These are phyloP conservation scores for Cyclopterus lumpus DNA, from an alignment of 2,797 vertebrate genomes.

Conservation along the genomic window DNA sequence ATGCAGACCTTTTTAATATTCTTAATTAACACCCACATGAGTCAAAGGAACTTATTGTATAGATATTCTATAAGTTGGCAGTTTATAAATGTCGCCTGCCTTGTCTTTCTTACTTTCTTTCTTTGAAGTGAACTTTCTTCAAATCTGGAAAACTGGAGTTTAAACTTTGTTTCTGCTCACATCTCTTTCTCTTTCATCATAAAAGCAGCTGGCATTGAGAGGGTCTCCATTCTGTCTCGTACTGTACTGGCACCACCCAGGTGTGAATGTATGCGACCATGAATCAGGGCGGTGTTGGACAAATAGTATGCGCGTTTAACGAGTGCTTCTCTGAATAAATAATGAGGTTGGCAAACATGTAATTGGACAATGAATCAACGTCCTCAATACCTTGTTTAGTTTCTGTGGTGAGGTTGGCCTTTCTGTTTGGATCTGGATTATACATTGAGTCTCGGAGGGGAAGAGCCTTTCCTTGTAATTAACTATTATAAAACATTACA, in stretches of 20 bases:
- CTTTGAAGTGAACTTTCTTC: neutral
- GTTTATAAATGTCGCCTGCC: neutral
- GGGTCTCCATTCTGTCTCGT: conserved; percentile 2
- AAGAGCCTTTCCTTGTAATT: conserved; percentile 71
- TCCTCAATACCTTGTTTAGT: conserved; percentile 60
- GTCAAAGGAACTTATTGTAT: neutral
- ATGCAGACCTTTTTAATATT: neutral
- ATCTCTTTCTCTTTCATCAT: neutral
- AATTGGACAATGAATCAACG: conserved; percentile 52
- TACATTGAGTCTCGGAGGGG: conserved; percentile 48
- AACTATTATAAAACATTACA: conserved; percentile 67
- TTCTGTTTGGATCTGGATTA: conserved; percentile 71
- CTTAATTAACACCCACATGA: neutral
- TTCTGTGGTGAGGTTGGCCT: conserved; percentile 51
- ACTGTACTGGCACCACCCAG: conserved; percentile 22
- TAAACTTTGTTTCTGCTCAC: neutral
- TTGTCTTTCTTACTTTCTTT: neutral
- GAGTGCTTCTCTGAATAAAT: conserved; percentile 52
- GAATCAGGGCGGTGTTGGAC: conserved; percentile 22
- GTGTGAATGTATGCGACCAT: conserved; percentile 34
- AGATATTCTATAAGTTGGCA: neutral
- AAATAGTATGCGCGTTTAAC: conserved; percentile 21
- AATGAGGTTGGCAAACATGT: conserved; percentile 52
- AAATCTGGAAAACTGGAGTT: neutral
- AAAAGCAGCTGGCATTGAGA: neutral